phyloP scores from a whole-genome alignment of 30 jellyfish, hydroid and myxozoan genomes.

The Pelagia noctiluca region DNA sequence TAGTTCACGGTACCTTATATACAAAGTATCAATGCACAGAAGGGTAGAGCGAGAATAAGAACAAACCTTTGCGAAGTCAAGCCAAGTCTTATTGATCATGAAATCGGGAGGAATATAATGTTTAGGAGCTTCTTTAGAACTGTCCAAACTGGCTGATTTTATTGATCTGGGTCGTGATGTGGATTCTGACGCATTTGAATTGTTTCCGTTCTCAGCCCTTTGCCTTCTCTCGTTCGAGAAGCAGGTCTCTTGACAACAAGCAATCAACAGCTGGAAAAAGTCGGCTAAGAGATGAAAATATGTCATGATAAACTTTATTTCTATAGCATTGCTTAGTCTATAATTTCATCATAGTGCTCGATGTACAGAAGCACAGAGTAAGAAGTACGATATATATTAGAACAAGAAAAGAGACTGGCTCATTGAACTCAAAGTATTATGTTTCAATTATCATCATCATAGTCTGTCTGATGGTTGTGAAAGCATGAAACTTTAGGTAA shows the following conservation, averaged over 20 bases:
- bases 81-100: slow-evolving; percentile 95
- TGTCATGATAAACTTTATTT: too few relatives aligned
- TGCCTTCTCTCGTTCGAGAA: slow-evolving; percentile 65
- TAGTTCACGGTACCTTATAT: too few relatives aligned
- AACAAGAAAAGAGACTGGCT: too few relatives aligned
- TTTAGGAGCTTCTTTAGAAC: slow-evolving; percentile 32
- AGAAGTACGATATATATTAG: background rate
- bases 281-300: slow-evolving; percentile 63
- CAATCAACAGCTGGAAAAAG: slow-evolving; percentile 83
- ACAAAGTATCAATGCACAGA: background rate
- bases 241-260: slow-evolving; percentile 95
- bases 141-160: slow-evolving; percentile 6
- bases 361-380: too few relatives aligned
- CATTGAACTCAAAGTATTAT: background rate
- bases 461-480: too few relatives aligned
- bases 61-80: slow-evolving; percentile 92
- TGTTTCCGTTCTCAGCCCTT: slow-evolving; percentile 31
- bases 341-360: too few relatives aligned
- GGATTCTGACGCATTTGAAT: slow-evolving; percentile 19
- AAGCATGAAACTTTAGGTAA: too few relatives aligned
- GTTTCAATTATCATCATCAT: too few relatives aligned
- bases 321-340: too few relatives aligned
- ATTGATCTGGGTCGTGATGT: slow-evolving; percentile 34
- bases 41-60: background rate
- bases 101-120: slow-evolving; percentile 92